Evolutionary conservation across 1,140 invertebrate genomes (phyloP).

Genomic region (Drosophila truncata): DNA sequence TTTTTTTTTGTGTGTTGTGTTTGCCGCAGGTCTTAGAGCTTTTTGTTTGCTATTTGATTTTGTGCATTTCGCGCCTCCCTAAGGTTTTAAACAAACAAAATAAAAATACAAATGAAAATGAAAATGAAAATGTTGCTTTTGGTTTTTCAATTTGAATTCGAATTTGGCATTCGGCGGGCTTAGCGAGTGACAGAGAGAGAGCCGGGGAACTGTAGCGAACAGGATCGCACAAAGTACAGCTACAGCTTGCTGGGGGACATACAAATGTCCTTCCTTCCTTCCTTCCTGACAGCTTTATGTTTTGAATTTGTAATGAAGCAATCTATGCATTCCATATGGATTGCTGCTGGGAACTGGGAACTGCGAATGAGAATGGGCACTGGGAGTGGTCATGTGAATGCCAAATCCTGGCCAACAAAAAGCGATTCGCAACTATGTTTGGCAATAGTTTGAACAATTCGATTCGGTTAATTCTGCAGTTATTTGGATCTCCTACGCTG

Average conservation of each 20-base stretch:
- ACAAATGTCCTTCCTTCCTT: constrained; percentile 47
- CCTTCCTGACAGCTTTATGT: constrained; percentile 56
- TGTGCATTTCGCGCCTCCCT: constrained; percentile 59
- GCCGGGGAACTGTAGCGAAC: neutral
- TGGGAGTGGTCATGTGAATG: constrained; percentile 6
- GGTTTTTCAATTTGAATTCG: constrained; percentile 48
- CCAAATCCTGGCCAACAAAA: constrained; percentile 35
- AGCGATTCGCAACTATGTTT: constrained; percentile 38
- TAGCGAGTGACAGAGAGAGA: constrained; percentile 27
- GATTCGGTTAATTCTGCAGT: neutral
- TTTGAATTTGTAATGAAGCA: constrained; percentile 54
- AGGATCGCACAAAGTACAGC: constrained; percentile 32
- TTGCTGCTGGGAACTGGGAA: neutral
- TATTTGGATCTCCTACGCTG: constrained; percentile 1
- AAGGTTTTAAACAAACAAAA: constrained; percentile 69
- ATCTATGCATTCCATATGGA: constrained; percentile 42
- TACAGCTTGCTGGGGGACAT: constrained; percentile 30
- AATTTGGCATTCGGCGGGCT: constrained; percentile 36
- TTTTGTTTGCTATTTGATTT: constrained; percentile 56
- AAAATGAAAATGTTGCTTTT: constrained; percentile 35
- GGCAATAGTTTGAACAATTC: constrained; percentile 32
- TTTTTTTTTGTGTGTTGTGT: constrained; percentile 14
- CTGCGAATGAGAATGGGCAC: neutral
- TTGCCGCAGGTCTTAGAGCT: constrained; percentile 51
- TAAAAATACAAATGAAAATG: constrained; percentile 43